A percentile compares a stretch with the other conserved stretches of the same genome.
phyloP scores from a whole-genome alignment of 2,797 vertebrate genomes.

The Coilia nasus region DNA sequence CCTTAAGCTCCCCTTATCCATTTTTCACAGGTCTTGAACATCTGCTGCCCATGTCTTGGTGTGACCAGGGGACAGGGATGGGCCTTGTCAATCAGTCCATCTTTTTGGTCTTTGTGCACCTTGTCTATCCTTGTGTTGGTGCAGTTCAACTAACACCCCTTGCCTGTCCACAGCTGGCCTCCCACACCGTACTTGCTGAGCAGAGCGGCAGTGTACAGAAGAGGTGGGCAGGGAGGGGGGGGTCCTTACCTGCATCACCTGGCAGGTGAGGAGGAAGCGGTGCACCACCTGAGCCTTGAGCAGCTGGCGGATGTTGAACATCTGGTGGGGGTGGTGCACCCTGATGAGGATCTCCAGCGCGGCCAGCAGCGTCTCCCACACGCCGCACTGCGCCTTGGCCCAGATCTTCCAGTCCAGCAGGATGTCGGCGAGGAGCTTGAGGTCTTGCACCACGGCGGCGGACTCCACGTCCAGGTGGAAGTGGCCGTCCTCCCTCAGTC shows the following conservation, averaged over 20 bases:
- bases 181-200: too few relatives aligned
- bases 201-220: too few relatives aligned
- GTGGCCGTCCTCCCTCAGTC: constrained; percentile 79
- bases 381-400: constrained; percentile 78
- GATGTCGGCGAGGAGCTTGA: constrained; percentile 86
- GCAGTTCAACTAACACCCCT: neutral
- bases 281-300: constrained; percentile 91
- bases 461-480: constrained; percentile 84
- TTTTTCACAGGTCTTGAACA: too few relatives aligned
- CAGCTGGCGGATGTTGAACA: constrained; percentile 92
- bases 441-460: constrained; percentile 87
- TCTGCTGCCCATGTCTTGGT: too few relatives aligned
- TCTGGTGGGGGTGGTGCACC: constrained; percentile 89
- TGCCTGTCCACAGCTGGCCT: too few relatives aligned
- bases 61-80: too few relatives aligned
- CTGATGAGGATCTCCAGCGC: constrained; percentile 93
- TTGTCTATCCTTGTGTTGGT: too few relatives aligned
- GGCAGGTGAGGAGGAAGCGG: constrained; percentile 92
- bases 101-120: too few relatives aligned
- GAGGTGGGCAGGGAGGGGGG: too few relatives aligned
- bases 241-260: constrained; percentile 86
- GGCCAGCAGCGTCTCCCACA: constrained; percentile 91
- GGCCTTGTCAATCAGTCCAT: too few relatives aligned
- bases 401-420: constrained; percentile 91
- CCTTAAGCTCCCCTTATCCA: too few relatives aligned